Conservation (phyloP, 35 echinoderm and acorn worm genomes). For the Eucidaris tribuloides region DNA sequence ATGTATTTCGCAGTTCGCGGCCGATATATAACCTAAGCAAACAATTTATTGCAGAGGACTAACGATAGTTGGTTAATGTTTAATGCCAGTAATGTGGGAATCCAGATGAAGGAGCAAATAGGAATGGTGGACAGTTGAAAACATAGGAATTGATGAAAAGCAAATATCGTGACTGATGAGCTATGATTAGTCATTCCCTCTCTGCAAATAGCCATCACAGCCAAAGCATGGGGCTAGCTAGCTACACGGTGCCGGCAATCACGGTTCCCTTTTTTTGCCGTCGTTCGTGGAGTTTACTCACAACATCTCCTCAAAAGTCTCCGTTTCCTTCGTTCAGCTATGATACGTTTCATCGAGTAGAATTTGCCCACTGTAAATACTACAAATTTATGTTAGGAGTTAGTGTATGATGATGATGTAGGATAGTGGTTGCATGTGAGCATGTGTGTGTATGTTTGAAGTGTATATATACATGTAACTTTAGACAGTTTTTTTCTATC, state of each 20-base stretch:
- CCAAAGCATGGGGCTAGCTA: not conserved
- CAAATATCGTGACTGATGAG: conserved; percentile 16
- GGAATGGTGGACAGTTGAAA: conserved; percentile 15
- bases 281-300: not conserved
- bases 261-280: not conserved
- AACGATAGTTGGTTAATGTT: conserved; percentile 15
- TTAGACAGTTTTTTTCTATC: too few relatives aligned
- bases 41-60: not conserved
- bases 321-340: too few relatives aligned
- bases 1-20: conserved; percentile 19
- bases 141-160: conserved; percentile 32
- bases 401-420: too few relatives aligned
- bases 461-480: too few relatives aligned
- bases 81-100: not conserved
- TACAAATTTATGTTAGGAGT: too few relatives aligned
- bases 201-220: conserved; percentile 28
- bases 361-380: too few relatives aligned
- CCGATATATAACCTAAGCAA: conserved; percentile 13
- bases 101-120: conserved; percentile 12
- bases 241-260: conserved; percentile 16
- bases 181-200: conserved; percentile 20
- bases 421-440: too few relatives aligned
- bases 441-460: too few relatives aligned
- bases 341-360: too few relatives aligned
- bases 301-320: conserved; percentile 12